Conservation (phyloP, 2,888 invertebrate species). For the Lithosia quadra region DNA sequence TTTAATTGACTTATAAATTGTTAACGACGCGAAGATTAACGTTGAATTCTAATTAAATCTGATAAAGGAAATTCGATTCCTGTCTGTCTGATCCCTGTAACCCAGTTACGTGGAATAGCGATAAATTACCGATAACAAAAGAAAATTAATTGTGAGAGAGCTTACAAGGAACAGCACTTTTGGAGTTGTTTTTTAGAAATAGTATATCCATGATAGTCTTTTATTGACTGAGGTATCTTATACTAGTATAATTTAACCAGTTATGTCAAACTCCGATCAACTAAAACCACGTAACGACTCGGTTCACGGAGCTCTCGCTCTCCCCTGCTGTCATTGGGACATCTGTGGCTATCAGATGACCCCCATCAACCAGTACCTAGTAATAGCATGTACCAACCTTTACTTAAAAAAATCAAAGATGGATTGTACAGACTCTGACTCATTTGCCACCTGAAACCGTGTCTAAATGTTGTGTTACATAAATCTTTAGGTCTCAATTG, state of each 20-base stretch:
- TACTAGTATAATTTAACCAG: neutral
- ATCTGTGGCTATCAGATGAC: too few species aligned
- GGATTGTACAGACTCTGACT: too few species aligned
- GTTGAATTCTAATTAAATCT: constrained; percentile 2
- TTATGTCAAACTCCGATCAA: too few species aligned
- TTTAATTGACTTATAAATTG: neutral
- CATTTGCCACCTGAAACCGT: too few species aligned
- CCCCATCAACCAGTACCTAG: too few species aligned
- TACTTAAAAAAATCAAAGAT: too few species aligned
- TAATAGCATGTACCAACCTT: too few species aligned
- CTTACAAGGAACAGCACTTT: constrained; percentile 16
- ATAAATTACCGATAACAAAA: constrained; percentile 14
- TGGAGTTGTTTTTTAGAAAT: neutral
- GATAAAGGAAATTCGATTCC: constrained; percentile 6
- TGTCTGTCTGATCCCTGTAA: constrained; percentile 2
- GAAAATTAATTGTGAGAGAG: constrained; percentile 1
- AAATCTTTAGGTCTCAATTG: too few species aligned
- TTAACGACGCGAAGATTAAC: neutral
- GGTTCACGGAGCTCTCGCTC: too few species aligned
- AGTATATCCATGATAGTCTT: neutral
- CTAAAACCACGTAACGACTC: too few species aligned
- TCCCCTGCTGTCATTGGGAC: too few species aligned
- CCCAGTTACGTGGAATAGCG: constrained; percentile 10
- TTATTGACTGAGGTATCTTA: neutral
- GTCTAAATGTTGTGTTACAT: too few species aligned